These are phyloP conservation scores for Heliconius ethilla DNA, from an alignment of 2,888 invertebrate genomes.

Conservation along the genomic window DNA sequence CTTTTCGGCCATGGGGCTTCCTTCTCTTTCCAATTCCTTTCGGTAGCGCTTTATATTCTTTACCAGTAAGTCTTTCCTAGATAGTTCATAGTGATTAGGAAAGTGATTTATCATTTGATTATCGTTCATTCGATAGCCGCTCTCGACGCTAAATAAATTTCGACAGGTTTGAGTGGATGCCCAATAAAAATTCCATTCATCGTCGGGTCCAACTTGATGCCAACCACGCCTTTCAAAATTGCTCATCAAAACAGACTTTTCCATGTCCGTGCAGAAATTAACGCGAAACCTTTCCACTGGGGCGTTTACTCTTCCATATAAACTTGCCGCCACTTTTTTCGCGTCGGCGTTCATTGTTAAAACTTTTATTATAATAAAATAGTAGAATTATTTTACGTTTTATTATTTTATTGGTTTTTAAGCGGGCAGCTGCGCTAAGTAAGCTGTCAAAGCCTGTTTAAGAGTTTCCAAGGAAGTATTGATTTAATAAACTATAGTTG, in stretches of 20 bases:
- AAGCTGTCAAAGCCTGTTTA: too few species aligned
- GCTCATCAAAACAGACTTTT: slow-evolving; percentile 93
- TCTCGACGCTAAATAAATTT: slow-evolving; percentile 95
- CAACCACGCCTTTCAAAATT: slow-evolving; percentile 95
- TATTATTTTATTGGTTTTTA: too few species aligned
- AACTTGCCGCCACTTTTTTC: slow-evolving; percentile 49
- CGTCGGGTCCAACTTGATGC: slow-evolving; percentile 87
- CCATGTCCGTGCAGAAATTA: slow-evolving; percentile 70
- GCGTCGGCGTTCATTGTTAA: too few species aligned
- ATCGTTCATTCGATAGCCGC: slow-evolving; percentile 89
- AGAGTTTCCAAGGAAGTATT: too few species aligned
- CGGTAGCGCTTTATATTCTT: slow-evolving; percentile 97
- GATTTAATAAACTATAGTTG: too few species aligned
- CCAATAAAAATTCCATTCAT: slow-evolving; percentile 88
- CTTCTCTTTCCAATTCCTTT: slow-evolving; percentile 95
- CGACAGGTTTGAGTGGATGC: slow-evolving; percentile 94
- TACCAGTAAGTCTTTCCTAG: slow-evolving; percentile 58
- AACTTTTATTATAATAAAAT: too few species aligned
- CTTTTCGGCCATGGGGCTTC: slow-evolving; percentile 89
- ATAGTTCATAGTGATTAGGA: too few species aligned
- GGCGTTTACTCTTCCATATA: slow-evolving; percentile 57
- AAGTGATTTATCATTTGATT: too few species aligned
- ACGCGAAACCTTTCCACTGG: slow-evolving; percentile 37
- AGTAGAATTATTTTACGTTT: too few species aligned
- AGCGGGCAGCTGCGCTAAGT: too few species aligned